Evolutionary conservation across 2,113 vertebrate genomes (phyloP).

Genomic region (Monopterus albus): DNA sequence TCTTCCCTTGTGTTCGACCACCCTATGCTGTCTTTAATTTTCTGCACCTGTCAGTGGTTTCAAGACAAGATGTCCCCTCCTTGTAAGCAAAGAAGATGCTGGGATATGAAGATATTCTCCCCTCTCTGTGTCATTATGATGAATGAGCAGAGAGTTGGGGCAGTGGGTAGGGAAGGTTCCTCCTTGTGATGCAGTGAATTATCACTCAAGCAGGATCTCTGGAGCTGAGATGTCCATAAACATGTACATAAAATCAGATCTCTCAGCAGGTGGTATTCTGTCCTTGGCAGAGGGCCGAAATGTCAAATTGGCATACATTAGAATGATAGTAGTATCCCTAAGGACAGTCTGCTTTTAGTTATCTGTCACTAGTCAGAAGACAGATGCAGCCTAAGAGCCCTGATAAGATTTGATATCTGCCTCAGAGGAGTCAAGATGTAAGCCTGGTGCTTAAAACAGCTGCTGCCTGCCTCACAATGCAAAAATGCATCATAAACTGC

Average conservation of each 20-base stretch:
- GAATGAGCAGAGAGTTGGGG: conserved; percentile 73
- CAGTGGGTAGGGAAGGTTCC: conserved; percentile 65
- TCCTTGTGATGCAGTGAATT: conserved; percentile 51
- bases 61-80: conserved; percentile 21
- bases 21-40: conserved; percentile 27
- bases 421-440: conserved; percentile 40
- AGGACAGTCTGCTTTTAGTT: conserved; percentile 71
- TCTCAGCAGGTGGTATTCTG: conserved; percentile 79
- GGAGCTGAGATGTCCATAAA: conserved; percentile 73
- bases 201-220: conserved; percentile 70
- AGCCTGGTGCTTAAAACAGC: conserved; percentile 55
- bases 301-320: conserved; percentile 81
- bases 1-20: background rate
- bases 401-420: conserved; percentile 62
- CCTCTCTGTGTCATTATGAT: conserved; percentile 69
- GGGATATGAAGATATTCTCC: conserved; percentile 46
- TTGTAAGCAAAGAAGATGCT: conserved; percentile 26
- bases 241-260: conserved; percentile 77
- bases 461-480: conserved; percentile 44
- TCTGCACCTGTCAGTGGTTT: conserved; percentile 32
- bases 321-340: conserved; percentile 60
- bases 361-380: conserved; percentile 70
- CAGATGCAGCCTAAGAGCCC: conserved; percentile 34
- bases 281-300: conserved; percentile 74
- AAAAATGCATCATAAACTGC: conserved; percentile 29